phyloP scores from a whole-genome alignment of 2,113 vertebrate genomes.

The Cyprinus carpio region DNA sequence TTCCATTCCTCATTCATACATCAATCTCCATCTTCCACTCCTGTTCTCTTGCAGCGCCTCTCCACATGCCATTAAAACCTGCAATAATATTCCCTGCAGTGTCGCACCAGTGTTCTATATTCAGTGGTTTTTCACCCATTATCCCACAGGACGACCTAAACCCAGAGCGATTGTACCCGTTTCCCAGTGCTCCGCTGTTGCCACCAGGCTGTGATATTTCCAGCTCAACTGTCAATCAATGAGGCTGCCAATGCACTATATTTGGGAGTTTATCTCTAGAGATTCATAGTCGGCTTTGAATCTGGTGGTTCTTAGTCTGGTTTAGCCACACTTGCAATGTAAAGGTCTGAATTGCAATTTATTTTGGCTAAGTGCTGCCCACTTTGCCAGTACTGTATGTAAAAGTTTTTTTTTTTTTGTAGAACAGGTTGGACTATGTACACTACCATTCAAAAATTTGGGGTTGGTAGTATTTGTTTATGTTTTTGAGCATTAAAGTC shows the following conservation, averaged over 20 bases:
- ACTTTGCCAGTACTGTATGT: not conserved
- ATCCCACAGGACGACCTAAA: constrained; percentile 27
- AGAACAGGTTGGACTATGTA: not conserved
- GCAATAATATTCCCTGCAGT: constrained; percentile 21
- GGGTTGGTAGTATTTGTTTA: not conserved
- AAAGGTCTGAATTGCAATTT: not conserved
- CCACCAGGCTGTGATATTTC: constrained; percentile 42
- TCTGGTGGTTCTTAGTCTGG: constrained; percentile 3
- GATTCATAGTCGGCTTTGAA: constrained; percentile 5
- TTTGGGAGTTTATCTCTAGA: constrained; percentile 27
- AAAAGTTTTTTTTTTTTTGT: not conserved
- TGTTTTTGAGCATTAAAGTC: not conserved
- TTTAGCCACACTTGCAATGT: not conserved
- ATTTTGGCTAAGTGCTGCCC: not conserved
- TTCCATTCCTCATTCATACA: constrained; percentile 36
- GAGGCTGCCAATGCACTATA: constrained; percentile 32
- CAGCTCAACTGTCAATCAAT: constrained; percentile 40
- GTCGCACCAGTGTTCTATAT: constrained; percentile 36
- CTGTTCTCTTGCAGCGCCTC: not conserved
- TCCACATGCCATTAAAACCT: constrained; percentile 27
- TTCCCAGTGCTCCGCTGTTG: constrained; percentile 26
- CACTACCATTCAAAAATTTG: not conserved
- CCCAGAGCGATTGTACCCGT: constrained; percentile 40
- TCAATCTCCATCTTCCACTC: not conserved
- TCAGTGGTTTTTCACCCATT: constrained; percentile 17